Percentiles rank a stretch among this genome's conserved stretches.
phyloP scores from a whole-genome alignment of 2,113 vertebrate species.

The Megaceryle torquata region DNA sequence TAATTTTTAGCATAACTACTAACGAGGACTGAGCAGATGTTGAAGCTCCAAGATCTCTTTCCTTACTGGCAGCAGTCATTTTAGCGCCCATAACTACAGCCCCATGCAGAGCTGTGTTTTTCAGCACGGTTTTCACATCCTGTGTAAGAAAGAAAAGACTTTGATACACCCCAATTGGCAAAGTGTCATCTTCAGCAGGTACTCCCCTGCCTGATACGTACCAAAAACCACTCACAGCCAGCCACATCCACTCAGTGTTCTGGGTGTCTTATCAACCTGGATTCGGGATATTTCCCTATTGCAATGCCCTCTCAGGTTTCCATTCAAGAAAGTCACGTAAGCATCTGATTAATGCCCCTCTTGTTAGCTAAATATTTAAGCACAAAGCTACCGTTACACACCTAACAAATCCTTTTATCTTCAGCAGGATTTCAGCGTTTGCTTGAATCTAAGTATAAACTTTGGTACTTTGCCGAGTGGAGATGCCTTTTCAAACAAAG shows the following conservation, averaged over 20 bases:
- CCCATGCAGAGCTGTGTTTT: background rate
- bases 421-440: background rate
- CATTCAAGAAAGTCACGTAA: background rate
- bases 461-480: background rate
- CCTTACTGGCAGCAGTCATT: background rate
- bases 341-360: background rate
- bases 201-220: background rate
- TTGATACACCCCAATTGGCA: background rate
- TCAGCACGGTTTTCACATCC: background rate
- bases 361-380: background rate
- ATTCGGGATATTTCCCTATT: background rate
- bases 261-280: background rate
- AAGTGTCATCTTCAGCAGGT: background rate
- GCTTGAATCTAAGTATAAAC: background rate
- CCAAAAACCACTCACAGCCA: background rate
- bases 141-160: background rate
- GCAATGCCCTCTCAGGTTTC: background rate
- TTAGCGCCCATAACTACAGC: background rate
- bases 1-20: conserved; percentile 44
- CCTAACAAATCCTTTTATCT: background rate
- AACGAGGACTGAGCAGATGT: background rate
- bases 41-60: conserved; percentile 13
- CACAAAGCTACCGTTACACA: background rate
- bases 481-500: background rate
- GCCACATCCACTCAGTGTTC: background rate